These are phyloP conservation scores for Cataglyphis altisquamis DNA, from an alignment of 2,888 invertebrate genomes.

Conservation along the genomic window DNA sequence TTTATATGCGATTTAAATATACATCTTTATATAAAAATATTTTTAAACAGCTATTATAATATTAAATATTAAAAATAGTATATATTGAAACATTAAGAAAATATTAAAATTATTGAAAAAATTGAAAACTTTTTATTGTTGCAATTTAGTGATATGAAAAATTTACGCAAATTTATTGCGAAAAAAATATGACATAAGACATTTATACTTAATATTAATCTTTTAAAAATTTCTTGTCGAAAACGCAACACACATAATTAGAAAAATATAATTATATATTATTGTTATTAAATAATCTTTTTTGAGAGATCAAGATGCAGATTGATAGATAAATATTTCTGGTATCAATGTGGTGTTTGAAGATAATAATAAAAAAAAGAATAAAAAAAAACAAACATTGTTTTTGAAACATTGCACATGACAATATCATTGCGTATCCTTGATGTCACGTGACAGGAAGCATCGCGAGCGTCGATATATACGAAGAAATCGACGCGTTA, in stretches of 20 bases:
- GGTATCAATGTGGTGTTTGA: background rate
- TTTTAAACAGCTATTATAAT: background rate
- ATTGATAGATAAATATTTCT: background rate
- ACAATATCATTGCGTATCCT: background rate
- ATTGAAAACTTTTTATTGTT: background rate
- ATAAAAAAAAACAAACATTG: background rate
- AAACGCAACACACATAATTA: background rate
- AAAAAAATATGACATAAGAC: background rate
- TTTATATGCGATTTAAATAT: slow-evolving; percentile 2
- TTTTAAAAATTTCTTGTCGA: background rate
- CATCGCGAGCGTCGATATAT: background rate
- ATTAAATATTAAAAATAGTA: background rate
- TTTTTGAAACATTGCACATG: background rate
- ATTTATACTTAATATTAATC: background rate
- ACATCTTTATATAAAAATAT: background rate
- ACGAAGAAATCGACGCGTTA: background rate
- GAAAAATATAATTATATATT: background rate
- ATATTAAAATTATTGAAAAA: background rate
- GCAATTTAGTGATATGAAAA: background rate
- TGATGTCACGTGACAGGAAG: background rate
- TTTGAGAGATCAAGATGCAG: background rate
- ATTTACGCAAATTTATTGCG: background rate
- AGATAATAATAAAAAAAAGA: background rate
- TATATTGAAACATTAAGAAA: background rate
- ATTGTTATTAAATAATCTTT: background rate